A percentile compares a stretch with the other conserved stretches of the same genome.
These are phyloP conservation scores for Aptenodytes forsteri DNA, from an alignment of 2,113 vertebrate species.

Conservation along the genomic window DNA sequence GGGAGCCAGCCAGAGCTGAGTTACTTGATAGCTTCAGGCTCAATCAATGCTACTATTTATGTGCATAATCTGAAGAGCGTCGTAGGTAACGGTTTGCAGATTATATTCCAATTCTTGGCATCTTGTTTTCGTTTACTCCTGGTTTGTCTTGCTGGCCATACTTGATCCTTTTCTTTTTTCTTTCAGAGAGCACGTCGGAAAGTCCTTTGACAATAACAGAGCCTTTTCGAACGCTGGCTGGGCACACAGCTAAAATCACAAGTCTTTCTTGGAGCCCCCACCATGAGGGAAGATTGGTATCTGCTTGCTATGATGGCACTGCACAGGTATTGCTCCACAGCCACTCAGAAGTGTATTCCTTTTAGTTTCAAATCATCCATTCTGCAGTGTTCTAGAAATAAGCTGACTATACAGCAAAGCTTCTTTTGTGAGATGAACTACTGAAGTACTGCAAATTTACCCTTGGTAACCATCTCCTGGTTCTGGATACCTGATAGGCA, in stretches of 20 bases:
- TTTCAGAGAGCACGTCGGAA: constrained; percentile 81
- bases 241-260: constrained; percentile 94
- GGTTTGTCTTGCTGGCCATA: background rate
- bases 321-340: constrained; percentile 81
- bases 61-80: constrained; percentile 84
- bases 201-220: constrained; percentile 82
- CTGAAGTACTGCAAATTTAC: background rate
- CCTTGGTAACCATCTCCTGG: background rate
- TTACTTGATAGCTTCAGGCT: constrained; percentile 89
- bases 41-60: constrained; percentile 88
- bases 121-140: background rate
- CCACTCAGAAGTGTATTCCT: background rate
- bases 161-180: background rate
- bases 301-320: constrained; percentile 91
- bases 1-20: constrained; percentile 76
- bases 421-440: background rate
- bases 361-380: background rate
- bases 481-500: background rate
- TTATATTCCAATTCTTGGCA: background rate
- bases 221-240: constrained; percentile 85
- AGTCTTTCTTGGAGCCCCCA: constrained; percentile 93
- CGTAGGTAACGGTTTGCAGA: constrained; percentile 75
- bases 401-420: background rate
- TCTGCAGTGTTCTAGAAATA: background rate
- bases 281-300: constrained; percentile 86